Base-by-base conservation (phyloP, 53 echinoderm and acorn worm species). In the Zoroaster sp. region DNA sequence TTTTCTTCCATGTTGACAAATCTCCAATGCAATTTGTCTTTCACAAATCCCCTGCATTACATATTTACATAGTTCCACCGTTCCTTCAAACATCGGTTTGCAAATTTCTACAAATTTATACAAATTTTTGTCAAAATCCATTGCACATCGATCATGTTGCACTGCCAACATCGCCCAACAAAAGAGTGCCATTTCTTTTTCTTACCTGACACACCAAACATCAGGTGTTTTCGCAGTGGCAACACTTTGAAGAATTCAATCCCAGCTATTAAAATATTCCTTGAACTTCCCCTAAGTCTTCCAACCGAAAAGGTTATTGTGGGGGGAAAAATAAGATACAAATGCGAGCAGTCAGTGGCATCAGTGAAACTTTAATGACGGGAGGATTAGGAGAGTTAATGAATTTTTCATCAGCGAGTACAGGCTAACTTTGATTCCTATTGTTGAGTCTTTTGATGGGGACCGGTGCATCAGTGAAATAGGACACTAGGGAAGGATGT, bases 41-140 rank as follows among this genome's bases (percentile, higher is more conserved):
- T 76, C 47, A 49, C 53, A 63, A 39, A 78, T 54, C 36, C 78
- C 33, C 53, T 38, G 63, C 78, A 39, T 55, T 63, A 59, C 63
- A 78, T 78, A 78, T 78, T 78, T 78, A 78, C 9, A 59, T n/a
- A 59, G 78, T 78, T 59, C 78, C 78, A 54, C 12, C 40, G 78
- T 54, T 37, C 78, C 63, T 8, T 40, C n/a, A n/a, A n/a, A n/a
- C n/a, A n/a, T n/a, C n/a, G n/a, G n/a, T n/a, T n/a, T n/a, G n/a
- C n/a, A n/a, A n/a, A n/a, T n/a, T n/a, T n/a, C n/a, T n/a, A n/a
- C n/a, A n/a, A n/a, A n/a, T n/a, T n/a, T n/a, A n/a, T n/a, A n/a
- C n/a, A n/a, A n/a, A n/a, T n/a, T n/a, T n/a, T n/a, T n/a, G n/a
- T n/a, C n/a, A n/a, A n/a, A n/a, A n/a, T n/a, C n/a, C n/a, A n/a